phyloP scores from a whole-genome alignment of 2,888 invertebrate species.

The Dynastes hyllus region DNA sequence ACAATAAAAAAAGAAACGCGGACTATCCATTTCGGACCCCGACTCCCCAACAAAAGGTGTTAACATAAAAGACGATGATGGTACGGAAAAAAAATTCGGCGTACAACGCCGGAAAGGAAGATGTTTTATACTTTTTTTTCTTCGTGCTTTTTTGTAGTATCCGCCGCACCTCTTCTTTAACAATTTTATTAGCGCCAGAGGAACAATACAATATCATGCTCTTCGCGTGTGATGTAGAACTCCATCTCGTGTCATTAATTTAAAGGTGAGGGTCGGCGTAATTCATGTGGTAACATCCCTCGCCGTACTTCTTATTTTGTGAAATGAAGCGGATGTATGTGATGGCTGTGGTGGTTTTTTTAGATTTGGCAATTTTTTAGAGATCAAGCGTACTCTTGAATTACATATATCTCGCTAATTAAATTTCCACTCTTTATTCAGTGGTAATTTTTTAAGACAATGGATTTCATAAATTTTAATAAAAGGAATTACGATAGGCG shows the following conservation, averaged over 20 bases:
- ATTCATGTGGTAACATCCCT: slow-evolving; percentile 29
- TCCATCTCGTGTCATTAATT: slow-evolving; percentile 44
- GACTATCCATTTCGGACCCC: slow-evolving; percentile 31
- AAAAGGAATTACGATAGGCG: no score
- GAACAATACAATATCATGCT: slow-evolving; percentile 44
- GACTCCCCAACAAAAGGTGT: slow-evolving; percentile 41
- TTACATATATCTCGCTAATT: no score
- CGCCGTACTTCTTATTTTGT: slow-evolving; percentile 29
- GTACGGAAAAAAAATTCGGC: slow-evolving; percentile 19
- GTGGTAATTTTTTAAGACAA: no score
- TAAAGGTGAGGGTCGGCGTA: slow-evolving; percentile 36
- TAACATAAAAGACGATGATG: slow-evolving; percentile 43
- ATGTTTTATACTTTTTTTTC: slow-evolving; percentile 40
- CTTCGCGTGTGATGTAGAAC: slow-evolving; percentile 26
- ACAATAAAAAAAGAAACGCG: slow-evolving; percentile 41
- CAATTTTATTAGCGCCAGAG: slow-evolving; percentile 46
- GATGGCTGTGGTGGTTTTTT: no score
- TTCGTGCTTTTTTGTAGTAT: slow-evolving; percentile 11
- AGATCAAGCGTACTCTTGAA: no score
- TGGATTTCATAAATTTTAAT: no score
- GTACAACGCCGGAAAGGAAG: slow-evolving; percentile 16
- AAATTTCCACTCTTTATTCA: no score
- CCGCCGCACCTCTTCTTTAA: slow-evolving; percentile 28
- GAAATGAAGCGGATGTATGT: slow-evolving; percentile 14
- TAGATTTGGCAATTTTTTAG: no score